Conservation (phyloP, 2,797 vertebrate species). For the Poecilia wingei region DNA sequence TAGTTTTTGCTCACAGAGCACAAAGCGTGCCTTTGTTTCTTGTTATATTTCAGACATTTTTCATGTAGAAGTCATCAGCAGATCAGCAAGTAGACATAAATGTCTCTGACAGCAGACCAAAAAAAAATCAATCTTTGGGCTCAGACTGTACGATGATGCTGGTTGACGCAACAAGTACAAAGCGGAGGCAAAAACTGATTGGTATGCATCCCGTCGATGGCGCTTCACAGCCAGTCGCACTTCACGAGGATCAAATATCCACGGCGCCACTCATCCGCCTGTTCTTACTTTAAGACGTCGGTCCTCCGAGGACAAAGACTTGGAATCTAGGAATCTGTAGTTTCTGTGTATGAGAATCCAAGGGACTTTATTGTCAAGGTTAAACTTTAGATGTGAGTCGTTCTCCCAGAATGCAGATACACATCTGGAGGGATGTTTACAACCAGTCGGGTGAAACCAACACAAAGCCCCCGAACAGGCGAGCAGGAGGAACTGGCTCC, state of each 20-base stretch:
- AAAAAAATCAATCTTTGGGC: slow-evolving; percentile 50
- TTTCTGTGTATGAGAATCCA: slow-evolving; percentile 7
- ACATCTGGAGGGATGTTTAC: slow-evolving; percentile 56
- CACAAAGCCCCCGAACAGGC: slow-evolving; percentile 40
- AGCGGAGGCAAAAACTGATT: slow-evolving; percentile 56
- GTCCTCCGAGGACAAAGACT: slow-evolving; percentile 32
- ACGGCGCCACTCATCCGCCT: slow-evolving; percentile 46
- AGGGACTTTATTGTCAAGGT: slow-evolving; percentile 39
- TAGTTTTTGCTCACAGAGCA: slow-evolving; percentile 17
- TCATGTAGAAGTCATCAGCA: slow-evolving; percentile 11
- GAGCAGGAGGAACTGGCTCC: slow-evolving; percentile 25
- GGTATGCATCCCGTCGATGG: slow-evolving; percentile 59
- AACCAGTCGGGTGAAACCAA: slow-evolving; percentile 38
- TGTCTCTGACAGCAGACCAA: slow-evolving; percentile 50
- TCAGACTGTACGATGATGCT: slow-evolving; percentile 57
- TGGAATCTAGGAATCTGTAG: slow-evolving; percentile 8
- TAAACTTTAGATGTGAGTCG: slow-evolving; percentile 48
- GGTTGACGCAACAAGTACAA: slow-evolving; percentile 76
- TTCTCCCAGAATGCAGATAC: slow-evolving; percentile 39
- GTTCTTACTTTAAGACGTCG: slow-evolving; percentile 43
- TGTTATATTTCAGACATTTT: not conserved
- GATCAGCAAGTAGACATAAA: slow-evolving; percentile 48
- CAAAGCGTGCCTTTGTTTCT: slow-evolving; percentile 31
- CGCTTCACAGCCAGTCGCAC: slow-evolving; percentile 53
- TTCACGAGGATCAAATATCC: slow-evolving; percentile 66